A percentile compares a stretch with the other conserved stretches of the same genome.
phyloP scores from a whole-genome alignment of 2,113 vertebrate genomes.

The Hemibagrus wyckioides region DNA sequence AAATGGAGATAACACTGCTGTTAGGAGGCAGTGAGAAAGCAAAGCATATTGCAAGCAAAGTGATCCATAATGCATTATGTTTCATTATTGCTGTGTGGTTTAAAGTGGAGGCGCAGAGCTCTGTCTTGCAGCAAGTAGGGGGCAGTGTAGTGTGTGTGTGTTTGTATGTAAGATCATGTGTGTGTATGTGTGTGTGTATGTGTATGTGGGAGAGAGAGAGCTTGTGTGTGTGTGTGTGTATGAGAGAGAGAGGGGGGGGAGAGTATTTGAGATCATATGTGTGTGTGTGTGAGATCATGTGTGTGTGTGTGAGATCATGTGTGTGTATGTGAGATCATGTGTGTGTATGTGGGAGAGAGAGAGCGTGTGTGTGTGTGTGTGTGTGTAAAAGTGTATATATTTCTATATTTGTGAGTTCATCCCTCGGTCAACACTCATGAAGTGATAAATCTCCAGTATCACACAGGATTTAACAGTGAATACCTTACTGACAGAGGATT shows the following conservation, averaged over 20 bases:
- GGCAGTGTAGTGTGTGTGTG: slow-evolving; percentile 24
- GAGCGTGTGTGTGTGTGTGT: slow-evolving; percentile 29
- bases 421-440: neutral
- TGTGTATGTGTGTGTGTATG: slow-evolving; percentile 17
- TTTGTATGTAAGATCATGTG: neutral
- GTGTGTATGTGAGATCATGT: neutral
- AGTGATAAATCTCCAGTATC: neutral
- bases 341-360: slow-evolving; percentile 3
- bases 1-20: slow-evolving; percentile 2
- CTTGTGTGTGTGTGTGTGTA: slow-evolving; percentile 15
- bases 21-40: slow-evolving; percentile 20
- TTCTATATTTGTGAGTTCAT: neutral
- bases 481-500: neutral
- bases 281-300: slow-evolving; percentile 19
- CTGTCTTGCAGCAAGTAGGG: slow-evolving; percentile 14
- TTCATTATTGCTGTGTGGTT: slow-evolving; percentile 35
- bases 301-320: slow-evolving; percentile 8
- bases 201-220: slow-evolving; percentile 23
- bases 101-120: slow-evolving; percentile 35
- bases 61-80: slow-evolving; percentile 43
- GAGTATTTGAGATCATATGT: neutral
- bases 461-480: neutral
- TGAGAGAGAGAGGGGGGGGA: slow-evolving; percentile 1
- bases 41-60: slow-evolving; percentile 1
- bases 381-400: neutral